A percentile compares a stretch with the other conserved stretches of the same genome.
These are phyloP conservation scores for Pogonocichla stellata DNA, from an alignment of 2,113 vertebrate species.

Conservation along the genomic window DNA sequence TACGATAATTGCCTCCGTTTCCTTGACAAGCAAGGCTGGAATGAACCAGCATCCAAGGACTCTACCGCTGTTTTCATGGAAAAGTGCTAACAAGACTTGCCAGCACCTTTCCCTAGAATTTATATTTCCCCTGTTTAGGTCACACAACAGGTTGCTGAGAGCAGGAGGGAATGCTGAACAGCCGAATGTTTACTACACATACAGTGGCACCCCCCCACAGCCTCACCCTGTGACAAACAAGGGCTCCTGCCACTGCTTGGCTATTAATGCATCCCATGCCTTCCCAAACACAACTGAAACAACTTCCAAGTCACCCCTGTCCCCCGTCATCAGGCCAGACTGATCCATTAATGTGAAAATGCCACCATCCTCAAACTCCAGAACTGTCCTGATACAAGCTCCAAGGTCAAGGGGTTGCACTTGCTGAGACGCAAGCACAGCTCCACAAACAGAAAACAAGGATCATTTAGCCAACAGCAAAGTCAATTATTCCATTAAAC, in stretches of 20 bases:
- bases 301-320: neutral
- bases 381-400: neutral
- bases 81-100: neutral
- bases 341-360: neutral
- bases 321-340: neutral
- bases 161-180: neutral
- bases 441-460: neutral
- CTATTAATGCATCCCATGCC: neutral
- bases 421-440: rapidly evolving
- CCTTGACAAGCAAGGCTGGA: neutral
- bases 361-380: neutral
- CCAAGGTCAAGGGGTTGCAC: neutral
- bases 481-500: neutral
- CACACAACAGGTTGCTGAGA: neutral
- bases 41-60: neutral
- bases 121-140: neutral
- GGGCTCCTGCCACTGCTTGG: neutral
- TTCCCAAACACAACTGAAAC: neutral
- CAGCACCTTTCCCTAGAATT: neutral
- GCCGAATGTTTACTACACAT: neutral
- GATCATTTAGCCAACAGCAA: neutral
- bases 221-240: neutral
- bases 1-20: neutral
- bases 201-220: neutral
- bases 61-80: neutral